phyloP scores from a whole-genome alignment of 2,797 vertebrate species.

The Craterocephalus amniculus region DNA sequence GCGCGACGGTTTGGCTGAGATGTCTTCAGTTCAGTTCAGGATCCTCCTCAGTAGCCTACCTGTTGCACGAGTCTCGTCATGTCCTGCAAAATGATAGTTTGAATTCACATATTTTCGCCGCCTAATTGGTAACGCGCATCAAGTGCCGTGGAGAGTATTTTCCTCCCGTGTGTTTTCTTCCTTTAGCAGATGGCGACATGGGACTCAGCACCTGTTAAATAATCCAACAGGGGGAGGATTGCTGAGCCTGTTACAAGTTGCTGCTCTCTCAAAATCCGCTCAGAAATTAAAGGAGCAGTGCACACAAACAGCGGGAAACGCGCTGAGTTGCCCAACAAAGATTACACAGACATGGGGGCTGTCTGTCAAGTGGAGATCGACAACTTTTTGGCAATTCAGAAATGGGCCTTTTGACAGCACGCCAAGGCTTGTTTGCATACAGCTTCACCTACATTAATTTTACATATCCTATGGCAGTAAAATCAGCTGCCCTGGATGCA shows the following conservation, averaged over 20 bases:
- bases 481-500: constrained; percentile 10
- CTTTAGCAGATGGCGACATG: constrained; percentile 74
- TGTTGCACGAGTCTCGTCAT: constrained; percentile 30
- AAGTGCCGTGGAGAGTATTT: constrained; percentile 43
- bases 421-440: constrained; percentile 19
- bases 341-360: background rate
- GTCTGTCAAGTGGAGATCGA: background rate
- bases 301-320: constrained; percentile 11
- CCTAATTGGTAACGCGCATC: constrained; percentile 6
- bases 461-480: constrained; percentile 8
- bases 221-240: constrained; percentile 85
- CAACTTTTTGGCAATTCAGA: background rate
- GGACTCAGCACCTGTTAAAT: constrained; percentile 82
- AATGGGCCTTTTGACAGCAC: constrained; percentile 10
- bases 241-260: constrained; percentile 68
- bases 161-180: constrained; percentile 48
- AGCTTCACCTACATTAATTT: constrained; percentile 22
- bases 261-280: constrained; percentile 71
- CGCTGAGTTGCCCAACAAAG: background rate
- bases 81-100: background rate
- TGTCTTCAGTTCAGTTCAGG: constrained; percentile 13
- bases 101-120: background rate
- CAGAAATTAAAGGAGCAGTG: constrained; percentile 80
- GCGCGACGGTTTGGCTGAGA: constrained; percentile 11
- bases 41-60: constrained; percentile 39